Conservation (phyloP, 2,113 vertebrate species). For the Motacilla alba region DNA sequence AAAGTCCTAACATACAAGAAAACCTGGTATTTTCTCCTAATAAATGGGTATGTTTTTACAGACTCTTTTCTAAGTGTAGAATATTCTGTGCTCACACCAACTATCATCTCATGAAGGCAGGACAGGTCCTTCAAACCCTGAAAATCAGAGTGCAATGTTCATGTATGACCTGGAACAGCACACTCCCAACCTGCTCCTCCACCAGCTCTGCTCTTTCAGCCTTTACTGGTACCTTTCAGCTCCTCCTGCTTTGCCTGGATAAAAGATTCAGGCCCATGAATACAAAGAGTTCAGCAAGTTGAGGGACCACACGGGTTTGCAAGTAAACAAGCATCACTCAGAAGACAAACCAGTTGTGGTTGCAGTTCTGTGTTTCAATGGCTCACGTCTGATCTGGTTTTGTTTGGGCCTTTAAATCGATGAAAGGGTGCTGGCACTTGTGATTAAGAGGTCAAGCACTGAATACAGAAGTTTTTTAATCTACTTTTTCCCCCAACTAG, state of each 20-base stretch:
- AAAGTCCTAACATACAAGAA: background rate
- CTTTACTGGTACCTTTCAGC: background rate
- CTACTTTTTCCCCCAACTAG: constrained; percentile 3
- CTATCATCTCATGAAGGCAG: background rate
- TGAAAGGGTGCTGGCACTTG: constrained; percentile 66
- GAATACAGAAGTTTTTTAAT: constrained; percentile 56
- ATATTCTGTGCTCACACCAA: background rate
- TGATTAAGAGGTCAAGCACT: constrained; percentile 76
- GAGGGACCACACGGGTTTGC: background rate
- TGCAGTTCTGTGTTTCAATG: constrained; percentile 64
- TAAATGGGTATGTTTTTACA: background rate
- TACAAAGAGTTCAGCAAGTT: background rate
- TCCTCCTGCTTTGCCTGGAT: background rate
- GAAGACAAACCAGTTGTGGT: constrained; percentile 69
- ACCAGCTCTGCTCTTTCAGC: background rate
- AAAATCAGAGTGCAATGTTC: background rate
- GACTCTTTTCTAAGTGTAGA: background rate
- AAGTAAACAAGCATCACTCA: constrained; percentile 59
- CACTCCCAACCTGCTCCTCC: background rate
- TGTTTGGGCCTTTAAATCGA: constrained; percentile 63
- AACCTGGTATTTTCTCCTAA: background rate
- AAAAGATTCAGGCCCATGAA: background rate
- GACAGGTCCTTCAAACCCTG: background rate
- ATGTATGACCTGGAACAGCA: background rate
- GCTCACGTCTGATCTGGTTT: constrained; percentile 50